These are phyloP conservation scores for Propithecus deckenii DNA, from an alignment of 2,797 vertebrate genomes.

Conservation along the genomic window DNA sequence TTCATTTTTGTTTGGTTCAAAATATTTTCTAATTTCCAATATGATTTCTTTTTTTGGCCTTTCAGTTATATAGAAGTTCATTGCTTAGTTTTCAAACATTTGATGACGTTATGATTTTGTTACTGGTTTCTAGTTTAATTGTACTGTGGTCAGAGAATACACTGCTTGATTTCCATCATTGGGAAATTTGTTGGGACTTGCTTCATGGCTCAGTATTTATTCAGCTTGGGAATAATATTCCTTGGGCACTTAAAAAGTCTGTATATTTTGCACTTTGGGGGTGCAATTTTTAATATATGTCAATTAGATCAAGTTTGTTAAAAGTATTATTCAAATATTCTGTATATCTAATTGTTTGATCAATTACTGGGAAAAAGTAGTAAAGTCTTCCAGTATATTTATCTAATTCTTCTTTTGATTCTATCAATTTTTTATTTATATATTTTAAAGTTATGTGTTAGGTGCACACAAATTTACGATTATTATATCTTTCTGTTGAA, in stretches of 20 bases:
- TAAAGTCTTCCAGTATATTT: background rate
- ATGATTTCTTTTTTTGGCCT: background rate
- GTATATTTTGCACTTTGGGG: background rate
- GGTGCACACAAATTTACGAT: background rate
- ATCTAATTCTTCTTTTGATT: background rate
- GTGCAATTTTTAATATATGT: background rate
- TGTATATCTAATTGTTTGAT: background rate
- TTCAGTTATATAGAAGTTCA: background rate
- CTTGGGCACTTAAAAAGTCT: background rate
- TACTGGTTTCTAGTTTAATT: background rate
- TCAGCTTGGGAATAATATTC: background rate
- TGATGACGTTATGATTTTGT: background rate
- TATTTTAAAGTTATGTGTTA: background rate
- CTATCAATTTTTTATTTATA: background rate
- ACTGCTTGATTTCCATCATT: background rate
- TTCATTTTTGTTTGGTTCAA: constrained; percentile 44
- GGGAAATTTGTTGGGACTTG: background rate
- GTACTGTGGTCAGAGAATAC: background rate
- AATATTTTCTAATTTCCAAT: constrained; percentile 4
- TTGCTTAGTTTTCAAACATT: background rate
- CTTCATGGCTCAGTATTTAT: background rate
- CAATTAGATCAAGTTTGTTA: background rate
- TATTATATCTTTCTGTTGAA: background rate
- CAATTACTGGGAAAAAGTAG: background rate
- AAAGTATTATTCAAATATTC: background rate